Percentiles rank a stretch among this genome's conserved stretches.
These are phyloP conservation scores for Boleophthalmus pectinirostris DNA, from an alignment of 2,113 vertebrate genomes.

Conservation along the genomic window DNA sequence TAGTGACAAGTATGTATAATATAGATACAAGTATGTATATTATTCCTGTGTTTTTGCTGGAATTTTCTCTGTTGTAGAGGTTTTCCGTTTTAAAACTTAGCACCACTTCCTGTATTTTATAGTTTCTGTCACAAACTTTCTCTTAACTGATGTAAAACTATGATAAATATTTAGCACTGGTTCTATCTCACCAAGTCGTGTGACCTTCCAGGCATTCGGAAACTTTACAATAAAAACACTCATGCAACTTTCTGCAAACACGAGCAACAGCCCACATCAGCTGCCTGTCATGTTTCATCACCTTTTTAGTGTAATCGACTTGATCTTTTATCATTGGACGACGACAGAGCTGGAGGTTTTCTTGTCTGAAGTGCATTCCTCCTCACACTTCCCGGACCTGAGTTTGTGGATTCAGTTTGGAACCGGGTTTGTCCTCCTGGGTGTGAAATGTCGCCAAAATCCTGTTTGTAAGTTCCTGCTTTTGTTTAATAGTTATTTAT, in stretches of 20 bases:
- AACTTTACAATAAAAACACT: not conserved
- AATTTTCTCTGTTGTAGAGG: too few species aligned
- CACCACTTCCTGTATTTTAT: too few species aligned
- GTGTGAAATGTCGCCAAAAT: too few species aligned
- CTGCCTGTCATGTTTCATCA: not conserved
- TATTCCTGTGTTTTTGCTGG: too few species aligned
- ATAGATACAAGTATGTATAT: too few species aligned
- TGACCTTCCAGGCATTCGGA: too few species aligned
- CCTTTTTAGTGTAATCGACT: not conserved
- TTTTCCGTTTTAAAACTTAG: too few species aligned
- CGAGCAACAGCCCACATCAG: not conserved
- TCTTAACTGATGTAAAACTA: too few species aligned
- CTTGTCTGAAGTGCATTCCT: conserved; percentile 5
- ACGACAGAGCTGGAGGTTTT: not conserved
- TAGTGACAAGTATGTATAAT: too few species aligned
- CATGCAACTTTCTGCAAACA: not conserved
- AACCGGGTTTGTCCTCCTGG: not conserved
- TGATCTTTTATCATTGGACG: not conserved
- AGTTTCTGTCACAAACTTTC: too few species aligned
- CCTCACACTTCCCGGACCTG: not conserved
- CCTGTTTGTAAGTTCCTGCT: not conserved
- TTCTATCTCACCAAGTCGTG: too few species aligned
- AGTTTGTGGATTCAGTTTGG: not conserved
- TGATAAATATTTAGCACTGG: too few species aligned
- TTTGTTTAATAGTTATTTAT: not conserved